A percentile compares a stretch with the other conserved stretches of the same genome.
These are phyloP conservation scores for Thamnophis sirtalis DNA, from an alignment of 2,113 vertebrate genomes.

Conservation along the genomic window DNA sequence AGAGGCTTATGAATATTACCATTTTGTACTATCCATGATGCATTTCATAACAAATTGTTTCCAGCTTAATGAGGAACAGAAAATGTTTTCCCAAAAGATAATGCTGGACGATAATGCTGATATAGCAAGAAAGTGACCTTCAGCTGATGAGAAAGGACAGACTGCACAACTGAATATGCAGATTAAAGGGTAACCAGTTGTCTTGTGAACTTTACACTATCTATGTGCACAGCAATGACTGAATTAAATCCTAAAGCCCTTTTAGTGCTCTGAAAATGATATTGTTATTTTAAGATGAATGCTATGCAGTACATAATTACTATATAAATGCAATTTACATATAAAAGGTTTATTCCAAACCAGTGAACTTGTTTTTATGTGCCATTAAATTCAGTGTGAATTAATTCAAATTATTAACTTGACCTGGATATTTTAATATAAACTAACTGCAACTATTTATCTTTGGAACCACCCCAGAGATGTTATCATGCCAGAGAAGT, in stretches of 20 bases:
- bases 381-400: not conserved
- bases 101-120: slow-evolving; percentile 44
- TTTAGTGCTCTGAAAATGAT: not conserved
- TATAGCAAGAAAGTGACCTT: slow-evolving; percentile 21
- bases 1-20: not conserved
- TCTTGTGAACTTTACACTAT: not conserved
- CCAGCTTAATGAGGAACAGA: slow-evolving; percentile 33
- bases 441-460: not conserved
- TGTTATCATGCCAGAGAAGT: not conserved
- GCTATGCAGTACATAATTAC: not conserved
- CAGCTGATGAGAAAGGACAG: slow-evolving; percentile 8
- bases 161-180: not conserved
- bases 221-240: not conserved
- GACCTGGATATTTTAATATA: not conserved
- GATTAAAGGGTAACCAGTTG: not conserved
- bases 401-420: not conserved
- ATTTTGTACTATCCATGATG: not conserved
- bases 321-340: not conserved
- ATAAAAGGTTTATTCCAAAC: not conserved
- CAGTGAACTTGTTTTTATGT: not conserved
- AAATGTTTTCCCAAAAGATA: slow-evolving; percentile 37
- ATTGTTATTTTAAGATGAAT: not conserved
- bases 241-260: not conserved
- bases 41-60: slow-evolving; percentile 5
- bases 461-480: not conserved